Percentiles rank a stretch among this genome's conserved stretches.
Evolutionary conservation across 2,888 invertebrate species (phyloP).

Genomic region (Acronicta alni): DNA sequence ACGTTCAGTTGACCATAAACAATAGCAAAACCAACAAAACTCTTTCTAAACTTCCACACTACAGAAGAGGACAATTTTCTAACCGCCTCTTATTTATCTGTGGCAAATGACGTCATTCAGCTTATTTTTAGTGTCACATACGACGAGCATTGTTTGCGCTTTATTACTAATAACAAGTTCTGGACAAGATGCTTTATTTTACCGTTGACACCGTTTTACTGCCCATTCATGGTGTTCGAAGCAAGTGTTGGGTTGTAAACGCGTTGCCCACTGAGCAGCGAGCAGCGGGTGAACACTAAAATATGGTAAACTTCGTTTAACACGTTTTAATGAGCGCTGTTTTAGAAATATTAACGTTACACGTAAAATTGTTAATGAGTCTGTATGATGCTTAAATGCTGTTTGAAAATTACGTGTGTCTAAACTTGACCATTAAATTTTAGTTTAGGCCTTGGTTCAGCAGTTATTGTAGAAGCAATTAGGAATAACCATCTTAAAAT

Average conservation of each 20-base stretch:
- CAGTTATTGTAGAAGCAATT: not conserved
- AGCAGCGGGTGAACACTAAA: constrained; percentile 31
- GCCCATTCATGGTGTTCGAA: constrained; percentile 49
- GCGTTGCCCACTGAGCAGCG: constrained; percentile 16
- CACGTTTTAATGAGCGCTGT: constrained; percentile 32
- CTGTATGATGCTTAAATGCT: constrained; percentile 8
- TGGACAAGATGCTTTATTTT: constrained; percentile 50
- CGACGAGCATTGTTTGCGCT: constrained; percentile 47
- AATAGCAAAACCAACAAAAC: no score
- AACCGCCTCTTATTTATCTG: constrained; percentile 20
- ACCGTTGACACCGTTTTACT: constrained; percentile 55
- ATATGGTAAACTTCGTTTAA: constrained; percentile 41
- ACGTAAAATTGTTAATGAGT: constrained; percentile 34
- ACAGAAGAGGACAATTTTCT: constrained; percentile 6
- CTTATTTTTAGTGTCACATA: constrained; percentile 47
- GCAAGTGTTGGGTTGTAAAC: constrained; percentile 46
- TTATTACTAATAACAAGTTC: constrained; percentile 54
- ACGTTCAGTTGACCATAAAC: no score
- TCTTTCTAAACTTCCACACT: no score
- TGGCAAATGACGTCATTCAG: constrained; percentile 29
- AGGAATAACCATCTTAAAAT: not conserved
- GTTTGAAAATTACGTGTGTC: not conserved
- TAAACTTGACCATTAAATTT: not conserved
- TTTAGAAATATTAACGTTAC: constrained; percentile 33
- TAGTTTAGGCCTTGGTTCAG: not conserved